phyloP scores from a whole-genome alignment of 2,888 invertebrate genomes.

The Gandaritis pyraliata region DNA sequence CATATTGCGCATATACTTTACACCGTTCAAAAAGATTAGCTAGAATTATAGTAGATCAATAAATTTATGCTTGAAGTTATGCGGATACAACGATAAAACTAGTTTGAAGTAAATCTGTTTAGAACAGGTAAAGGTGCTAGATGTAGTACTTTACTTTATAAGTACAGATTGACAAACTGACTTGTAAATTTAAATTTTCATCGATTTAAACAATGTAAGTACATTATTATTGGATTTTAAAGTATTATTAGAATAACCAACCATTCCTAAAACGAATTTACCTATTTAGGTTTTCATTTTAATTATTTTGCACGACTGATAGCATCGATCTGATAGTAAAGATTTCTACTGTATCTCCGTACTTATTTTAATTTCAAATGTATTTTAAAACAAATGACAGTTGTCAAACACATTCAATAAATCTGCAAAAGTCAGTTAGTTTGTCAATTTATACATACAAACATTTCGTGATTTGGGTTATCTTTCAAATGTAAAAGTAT shows the following conservation, averaged over 20 bases:
- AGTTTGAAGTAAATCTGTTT: constrained; percentile 26
- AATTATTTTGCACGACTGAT: too few relatives aligned
- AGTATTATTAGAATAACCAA: too few relatives aligned
- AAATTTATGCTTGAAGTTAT: background rate
- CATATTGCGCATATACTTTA: too few relatives aligned
- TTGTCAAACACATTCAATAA: background rate
- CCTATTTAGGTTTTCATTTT: too few relatives aligned
- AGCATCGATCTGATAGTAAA: too few relatives aligned
- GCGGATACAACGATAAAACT: constrained; percentile 19
- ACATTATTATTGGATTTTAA: too few relatives aligned
- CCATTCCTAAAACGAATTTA: background rate
- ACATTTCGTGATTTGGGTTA: background rate
- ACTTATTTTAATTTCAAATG: too few relatives aligned
- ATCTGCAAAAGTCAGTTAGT: background rate
- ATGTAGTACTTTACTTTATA: constrained; percentile 19
- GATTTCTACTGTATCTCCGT: too few relatives aligned
- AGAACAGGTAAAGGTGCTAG: constrained; percentile 29
- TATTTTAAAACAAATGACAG: background rate
- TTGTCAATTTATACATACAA: constrained; percentile 1
- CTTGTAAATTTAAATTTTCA: too few relatives aligned
- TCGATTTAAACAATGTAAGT: too few relatives aligned
- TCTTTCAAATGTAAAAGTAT: background rate
- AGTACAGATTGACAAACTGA: constrained; percentile 17
- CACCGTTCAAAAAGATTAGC: too few relatives aligned
- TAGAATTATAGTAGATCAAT: too few relatives aligned